phyloP scores from a whole-genome alignment of 2,888 invertebrate species.

The Eustalomyia histrio region DNA sequence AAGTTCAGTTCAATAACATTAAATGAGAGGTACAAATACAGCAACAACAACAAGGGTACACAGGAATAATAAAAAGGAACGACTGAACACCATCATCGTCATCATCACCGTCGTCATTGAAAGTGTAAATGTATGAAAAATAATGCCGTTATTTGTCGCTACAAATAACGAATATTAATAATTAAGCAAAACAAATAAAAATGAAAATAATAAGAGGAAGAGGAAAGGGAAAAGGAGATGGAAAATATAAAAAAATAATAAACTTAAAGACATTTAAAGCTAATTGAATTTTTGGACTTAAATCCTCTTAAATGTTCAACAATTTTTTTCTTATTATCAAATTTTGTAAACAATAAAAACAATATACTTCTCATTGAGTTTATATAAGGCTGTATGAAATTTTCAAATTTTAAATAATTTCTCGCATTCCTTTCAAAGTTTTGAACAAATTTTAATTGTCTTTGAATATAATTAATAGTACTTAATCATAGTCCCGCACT shows the following conservation, averaged over 20 bases:
- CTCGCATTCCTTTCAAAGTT: background rate
- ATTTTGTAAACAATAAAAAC: background rate
- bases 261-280: background rate
- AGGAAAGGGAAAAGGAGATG: background rate
- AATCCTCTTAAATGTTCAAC: too few species aligned
- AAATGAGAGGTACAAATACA: conserved; percentile 57
- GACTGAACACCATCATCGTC: background rate
- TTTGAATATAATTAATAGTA: too few species aligned
- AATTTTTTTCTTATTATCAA: too few species aligned
- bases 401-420: background rate
- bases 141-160: conserved; percentile 55
- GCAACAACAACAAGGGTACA: background rate
- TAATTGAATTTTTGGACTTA: too few species aligned
- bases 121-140: conserved; percentile 3
- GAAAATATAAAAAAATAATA: background rate
- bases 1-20: conserved; percentile 78
- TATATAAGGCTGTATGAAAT: background rate
- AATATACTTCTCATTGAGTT: background rate
- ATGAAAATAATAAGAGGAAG: background rate
- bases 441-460: too few species aligned
- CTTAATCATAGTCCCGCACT: too few species aligned
- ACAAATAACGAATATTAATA: conserved; percentile 57
- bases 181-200: conserved; percentile 30
- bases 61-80: background rate
- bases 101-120: background rate